Conservation (phyloP, 1,140 invertebrate genomes). For the Brachionus rubens region DNA sequence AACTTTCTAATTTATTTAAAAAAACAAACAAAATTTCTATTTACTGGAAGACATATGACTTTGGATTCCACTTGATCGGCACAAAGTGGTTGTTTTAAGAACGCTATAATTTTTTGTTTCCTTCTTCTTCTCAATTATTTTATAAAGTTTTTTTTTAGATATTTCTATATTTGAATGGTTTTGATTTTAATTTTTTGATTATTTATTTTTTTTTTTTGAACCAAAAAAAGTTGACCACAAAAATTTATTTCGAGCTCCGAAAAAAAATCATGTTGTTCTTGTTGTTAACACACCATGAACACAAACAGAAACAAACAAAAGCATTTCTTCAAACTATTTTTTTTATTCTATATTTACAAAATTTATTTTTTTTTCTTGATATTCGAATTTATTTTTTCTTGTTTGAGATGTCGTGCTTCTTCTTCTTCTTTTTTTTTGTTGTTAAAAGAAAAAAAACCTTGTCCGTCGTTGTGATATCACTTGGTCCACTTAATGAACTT, state of each 20-base stretch:
- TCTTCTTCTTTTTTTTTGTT: too few species aligned
- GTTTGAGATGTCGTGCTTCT: too few species aligned
- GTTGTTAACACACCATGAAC: neutral
- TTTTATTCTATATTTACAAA: neutral
- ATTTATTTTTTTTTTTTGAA: neutral
- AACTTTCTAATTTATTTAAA: neutral
- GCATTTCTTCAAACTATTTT: neutral
- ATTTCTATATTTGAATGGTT: neutral
- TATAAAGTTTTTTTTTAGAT: neutral
- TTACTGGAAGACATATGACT: slow-evolving; percentile 31
- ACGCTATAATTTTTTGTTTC: neutral
- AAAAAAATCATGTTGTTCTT: slow-evolving; percentile 5
- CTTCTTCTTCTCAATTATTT: neutral
- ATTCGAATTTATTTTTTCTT: too few species aligned
- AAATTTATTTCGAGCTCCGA: slow-evolving; percentile 22
- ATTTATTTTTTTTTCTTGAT: neutral
- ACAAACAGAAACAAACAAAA: too few species aligned
- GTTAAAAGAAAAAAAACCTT: too few species aligned
- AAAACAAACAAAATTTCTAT: slow-evolving; percentile 18
- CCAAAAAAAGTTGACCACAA: neutral
- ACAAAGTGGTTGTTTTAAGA: too few species aligned
- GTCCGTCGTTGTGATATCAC: too few species aligned
- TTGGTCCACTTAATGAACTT: too few species aligned
- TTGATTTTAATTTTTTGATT: neutral
- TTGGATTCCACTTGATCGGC: too few species aligned